Percentiles rank a stretch among this genome's conserved stretches.
Evolutionary conservation across 2,797 vertebrate species (phyloP).

Genomic region (Cynodonichthys magdalenae): DNA sequence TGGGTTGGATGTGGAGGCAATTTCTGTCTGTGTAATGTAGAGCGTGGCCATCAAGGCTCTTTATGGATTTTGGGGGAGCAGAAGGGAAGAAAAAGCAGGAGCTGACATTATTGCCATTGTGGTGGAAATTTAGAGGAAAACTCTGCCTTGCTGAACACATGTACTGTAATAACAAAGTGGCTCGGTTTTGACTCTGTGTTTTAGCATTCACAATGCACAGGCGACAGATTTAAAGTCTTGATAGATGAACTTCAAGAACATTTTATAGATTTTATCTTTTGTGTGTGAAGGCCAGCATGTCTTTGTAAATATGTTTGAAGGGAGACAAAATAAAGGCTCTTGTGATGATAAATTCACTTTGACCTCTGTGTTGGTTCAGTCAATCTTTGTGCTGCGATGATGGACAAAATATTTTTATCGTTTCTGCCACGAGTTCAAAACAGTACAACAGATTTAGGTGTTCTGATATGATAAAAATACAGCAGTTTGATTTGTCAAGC

Average conservation of each 20-base stretch:
- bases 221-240: constrained; percentile 49
- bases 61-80: constrained; percentile 50
- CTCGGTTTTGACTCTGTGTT: constrained; percentile 29
- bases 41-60: constrained; percentile 52
- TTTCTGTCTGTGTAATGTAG: constrained; percentile 65
- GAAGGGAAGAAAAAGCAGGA: constrained; percentile 33
- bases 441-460: constrained; percentile 1
- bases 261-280: constrained; percentile 41
- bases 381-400: constrained; percentile 23
- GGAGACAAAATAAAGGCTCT: constrained; percentile 21
- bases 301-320: constrained; percentile 27
- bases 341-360: constrained; percentile 58
- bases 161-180: constrained; percentile 42
- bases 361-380: constrained; percentile 17
- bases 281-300: constrained; percentile 34
- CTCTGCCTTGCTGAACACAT: constrained; percentile 31
- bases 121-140: constrained; percentile 24
- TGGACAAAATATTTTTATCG: constrained; percentile 21
- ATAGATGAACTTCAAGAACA: constrained; percentile 53
- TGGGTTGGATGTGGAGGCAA: constrained; percentile 57
- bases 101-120: constrained; percentile 44
- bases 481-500: constrained; percentile 11
- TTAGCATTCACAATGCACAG: constrained; percentile 19
- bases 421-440: constrained; percentile 37
- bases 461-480: constrained; percentile 9